Evolutionary conservation across 2,113 vertebrate genomes (phyloP).

Genomic region (Mirounga angustirostris): DNA sequence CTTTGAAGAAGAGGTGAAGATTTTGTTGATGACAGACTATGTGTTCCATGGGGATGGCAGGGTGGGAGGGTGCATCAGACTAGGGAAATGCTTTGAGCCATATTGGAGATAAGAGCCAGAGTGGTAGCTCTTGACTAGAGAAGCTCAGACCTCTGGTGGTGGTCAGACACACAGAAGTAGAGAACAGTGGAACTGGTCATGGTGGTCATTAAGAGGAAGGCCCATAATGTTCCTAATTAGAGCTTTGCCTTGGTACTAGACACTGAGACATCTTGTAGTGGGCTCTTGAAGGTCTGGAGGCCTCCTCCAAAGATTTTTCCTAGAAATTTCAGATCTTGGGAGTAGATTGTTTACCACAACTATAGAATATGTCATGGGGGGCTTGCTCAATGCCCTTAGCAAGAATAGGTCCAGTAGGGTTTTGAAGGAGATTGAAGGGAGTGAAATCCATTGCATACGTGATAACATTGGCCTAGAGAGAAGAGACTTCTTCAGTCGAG

Average conservation of each 20-base stretch:
- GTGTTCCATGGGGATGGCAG: background rate
- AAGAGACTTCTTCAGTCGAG: background rate
- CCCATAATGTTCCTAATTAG: background rate
- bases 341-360: background rate
- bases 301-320: background rate
- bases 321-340: background rate
- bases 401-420: background rate
- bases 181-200: background rate
- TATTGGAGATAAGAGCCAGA: background rate
- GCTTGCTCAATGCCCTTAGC: background rate
- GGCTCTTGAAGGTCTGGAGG: background rate
- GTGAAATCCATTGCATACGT: background rate
- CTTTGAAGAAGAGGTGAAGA: background rate
- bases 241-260: background rate
- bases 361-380: background rate
- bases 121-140: background rate
- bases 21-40: background rate
- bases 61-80: background rate
- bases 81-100: background rate
- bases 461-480: background rate
- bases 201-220: background rate
- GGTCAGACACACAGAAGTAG: background rate
- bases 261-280: background rate
- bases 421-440: background rate
- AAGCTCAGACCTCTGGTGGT: background rate